These are phyloP conservation scores for Clivina fossor DNA, from an alignment of 2,888 invertebrate species.

Conservation along the genomic window DNA sequence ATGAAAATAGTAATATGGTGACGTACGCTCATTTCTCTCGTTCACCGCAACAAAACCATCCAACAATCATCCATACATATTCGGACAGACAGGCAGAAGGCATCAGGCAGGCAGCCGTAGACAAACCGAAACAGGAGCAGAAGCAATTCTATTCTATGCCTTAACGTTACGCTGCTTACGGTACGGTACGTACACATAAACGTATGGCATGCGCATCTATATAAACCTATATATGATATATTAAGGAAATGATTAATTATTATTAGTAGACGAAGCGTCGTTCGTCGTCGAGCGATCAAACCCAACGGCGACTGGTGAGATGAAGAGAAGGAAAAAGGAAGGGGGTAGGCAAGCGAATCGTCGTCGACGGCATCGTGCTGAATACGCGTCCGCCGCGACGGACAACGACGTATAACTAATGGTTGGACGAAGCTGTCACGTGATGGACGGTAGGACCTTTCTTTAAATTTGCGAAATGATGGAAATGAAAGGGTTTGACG, in stretches of 20 bases:
- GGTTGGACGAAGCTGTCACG: constrained; percentile 6
- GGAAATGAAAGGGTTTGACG: too few relatives aligned
- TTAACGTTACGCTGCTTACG: too few relatives aligned
- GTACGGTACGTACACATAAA: too few relatives aligned
- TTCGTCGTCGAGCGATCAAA: not conserved
- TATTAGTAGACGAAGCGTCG: constrained; percentile 21
- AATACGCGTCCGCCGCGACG: constrained; percentile 9
- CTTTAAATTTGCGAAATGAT: constrained; percentile 20
- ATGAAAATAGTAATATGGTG: too few relatives aligned
- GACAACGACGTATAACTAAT: constrained; percentile 13
- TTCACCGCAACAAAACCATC: too few relatives aligned
- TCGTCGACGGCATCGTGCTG: constrained; percentile 1
- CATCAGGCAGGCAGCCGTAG: too few relatives aligned
- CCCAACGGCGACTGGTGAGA: not conserved
- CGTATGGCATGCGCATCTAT: constrained; percentile 24
- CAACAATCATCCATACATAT: too few relatives aligned
- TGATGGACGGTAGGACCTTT: constrained; percentile 20
- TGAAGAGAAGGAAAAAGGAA: not conserved
- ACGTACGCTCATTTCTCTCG: too few relatives aligned
- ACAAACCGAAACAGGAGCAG: too few relatives aligned
- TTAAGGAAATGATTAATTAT: constrained; percentile 34
- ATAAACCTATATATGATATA: constrained; percentile 33
- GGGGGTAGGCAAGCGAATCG: constrained; percentile 5
- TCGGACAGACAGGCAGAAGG: too few relatives aligned
- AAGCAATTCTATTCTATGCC: too few relatives aligned